These are phyloP conservation scores for Desoria tigrina DNA, from an alignment of 2,888 invertebrate species.

Conservation along the genomic window DNA sequence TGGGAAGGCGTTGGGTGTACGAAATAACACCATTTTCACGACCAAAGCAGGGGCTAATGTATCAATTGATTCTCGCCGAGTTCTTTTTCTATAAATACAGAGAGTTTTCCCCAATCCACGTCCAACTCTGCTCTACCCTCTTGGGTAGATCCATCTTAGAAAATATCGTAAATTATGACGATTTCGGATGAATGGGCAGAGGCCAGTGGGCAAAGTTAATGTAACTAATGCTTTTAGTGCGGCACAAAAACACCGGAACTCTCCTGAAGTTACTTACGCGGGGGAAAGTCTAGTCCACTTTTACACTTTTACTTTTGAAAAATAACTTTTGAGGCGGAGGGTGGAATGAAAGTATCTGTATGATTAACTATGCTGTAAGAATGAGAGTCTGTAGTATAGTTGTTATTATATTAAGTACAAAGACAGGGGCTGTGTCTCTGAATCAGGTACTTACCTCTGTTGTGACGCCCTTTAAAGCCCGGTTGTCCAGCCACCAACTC, in stretches of 20 bases:
- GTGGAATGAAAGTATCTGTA: no score
- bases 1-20: no score
- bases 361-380: no score
- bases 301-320: no score
- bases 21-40: no score
- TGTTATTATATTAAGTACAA: no score
- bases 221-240: constrained; percentile 18
- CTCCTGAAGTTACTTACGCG: neutral
- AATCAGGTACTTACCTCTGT: constrained; percentile 45
- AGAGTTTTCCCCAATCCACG: neutral
- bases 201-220: constrained; percentile 14
- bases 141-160: constrained; percentile 1
- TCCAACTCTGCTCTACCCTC: neutral
- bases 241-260: constrained; percentile 13
- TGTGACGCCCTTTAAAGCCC: constrained; percentile 47
- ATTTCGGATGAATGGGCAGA: constrained; percentile 9
- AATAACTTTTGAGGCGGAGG: no score
- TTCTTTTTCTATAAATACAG: neutral
- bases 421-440: no score
- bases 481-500: constrained; percentile 50
- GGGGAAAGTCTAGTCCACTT: no score
- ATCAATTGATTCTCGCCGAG: neutral
- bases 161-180: constrained; percentile 18
- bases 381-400: no score
- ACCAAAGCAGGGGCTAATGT: no score